These are phyloP conservation scores for Marmota flaviventris DNA, from an alignment of 2,113 vertebrate species.

Conservation along the genomic window DNA sequence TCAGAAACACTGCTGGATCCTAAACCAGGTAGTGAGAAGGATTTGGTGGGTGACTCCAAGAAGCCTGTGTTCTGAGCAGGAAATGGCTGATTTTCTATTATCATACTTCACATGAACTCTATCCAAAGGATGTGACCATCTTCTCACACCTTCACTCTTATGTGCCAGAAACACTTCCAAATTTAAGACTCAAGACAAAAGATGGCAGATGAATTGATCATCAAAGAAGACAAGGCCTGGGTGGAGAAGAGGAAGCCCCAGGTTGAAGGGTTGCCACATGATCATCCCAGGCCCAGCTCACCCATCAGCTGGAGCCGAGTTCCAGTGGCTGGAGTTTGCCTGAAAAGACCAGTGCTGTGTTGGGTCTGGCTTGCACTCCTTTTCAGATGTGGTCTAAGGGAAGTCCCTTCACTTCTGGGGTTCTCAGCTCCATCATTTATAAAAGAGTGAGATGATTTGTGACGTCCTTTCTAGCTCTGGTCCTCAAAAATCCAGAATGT, in stretches of 20 bases:
- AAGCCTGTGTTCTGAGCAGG: rapidly evolving
- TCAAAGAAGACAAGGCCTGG: not conserved
- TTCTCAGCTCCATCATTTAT: not conserved
- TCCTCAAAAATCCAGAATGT: not conserved
- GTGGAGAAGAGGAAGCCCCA: not conserved
- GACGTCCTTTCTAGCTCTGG: not conserved
- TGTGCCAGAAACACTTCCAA: not conserved
- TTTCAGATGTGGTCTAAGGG: rapidly evolving
- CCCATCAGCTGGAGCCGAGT: not conserved
- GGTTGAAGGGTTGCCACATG: not conserved
- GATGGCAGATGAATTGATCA: not conserved
- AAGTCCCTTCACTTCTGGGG: not conserved
- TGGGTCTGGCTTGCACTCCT: not conserved
- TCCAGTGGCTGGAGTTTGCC: not conserved
- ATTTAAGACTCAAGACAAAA: not conserved
- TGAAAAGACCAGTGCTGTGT: not conserved
- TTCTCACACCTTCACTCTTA: not conserved
- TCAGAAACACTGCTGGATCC: not conserved
- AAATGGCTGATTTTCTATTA: not conserved
- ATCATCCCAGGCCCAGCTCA: not conserved
- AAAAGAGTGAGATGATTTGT: not conserved
- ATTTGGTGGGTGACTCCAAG: too few relatives aligned
- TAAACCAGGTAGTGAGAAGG: not conserved
- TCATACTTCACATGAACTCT: not conserved
- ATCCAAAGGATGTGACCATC: not conserved